These are phyloP conservation scores for Cossypha polioptera DNA, from an alignment of 2,797 vertebrate genomes.

Conservation along the genomic window DNA sequence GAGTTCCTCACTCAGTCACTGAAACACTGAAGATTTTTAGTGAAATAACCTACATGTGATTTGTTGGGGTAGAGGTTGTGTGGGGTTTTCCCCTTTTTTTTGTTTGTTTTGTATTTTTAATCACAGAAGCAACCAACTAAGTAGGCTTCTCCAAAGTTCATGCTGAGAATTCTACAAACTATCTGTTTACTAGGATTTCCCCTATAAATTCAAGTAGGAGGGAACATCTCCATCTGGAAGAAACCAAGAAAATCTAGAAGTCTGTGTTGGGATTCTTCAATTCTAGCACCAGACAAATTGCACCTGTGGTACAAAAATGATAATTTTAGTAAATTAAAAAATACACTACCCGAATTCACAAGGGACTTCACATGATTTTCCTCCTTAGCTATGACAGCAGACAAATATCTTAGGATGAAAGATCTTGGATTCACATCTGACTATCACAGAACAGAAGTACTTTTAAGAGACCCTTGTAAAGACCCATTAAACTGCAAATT, in stretches of 20 bases:
- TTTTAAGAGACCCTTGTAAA: background rate
- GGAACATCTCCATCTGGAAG: background rate
- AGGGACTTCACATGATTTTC: background rate
- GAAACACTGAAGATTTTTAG: background rate
- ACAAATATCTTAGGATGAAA: background rate
- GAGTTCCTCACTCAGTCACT: background rate
- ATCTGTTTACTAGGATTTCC: background rate
- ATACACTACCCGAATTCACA: background rate
- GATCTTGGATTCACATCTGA: background rate
- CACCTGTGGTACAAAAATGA: background rate
- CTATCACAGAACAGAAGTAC: background rate
- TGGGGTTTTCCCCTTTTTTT: rapidly evolving
- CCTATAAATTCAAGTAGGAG: background rate
- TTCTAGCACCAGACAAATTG: background rate
- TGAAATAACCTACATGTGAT: background rate
- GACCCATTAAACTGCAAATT: background rate
- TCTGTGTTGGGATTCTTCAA: background rate
- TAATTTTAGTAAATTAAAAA: background rate
- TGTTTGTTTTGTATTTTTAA: background rate
- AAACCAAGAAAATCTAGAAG: background rate
- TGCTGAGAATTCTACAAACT: background rate
- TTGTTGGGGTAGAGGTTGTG: background rate
- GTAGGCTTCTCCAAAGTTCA: background rate
- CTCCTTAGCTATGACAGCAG: background rate
- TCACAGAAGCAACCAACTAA: background rate